Conservation (phyloP, 1,140 invertebrate species). For the Drosophila willistoni region DNA sequence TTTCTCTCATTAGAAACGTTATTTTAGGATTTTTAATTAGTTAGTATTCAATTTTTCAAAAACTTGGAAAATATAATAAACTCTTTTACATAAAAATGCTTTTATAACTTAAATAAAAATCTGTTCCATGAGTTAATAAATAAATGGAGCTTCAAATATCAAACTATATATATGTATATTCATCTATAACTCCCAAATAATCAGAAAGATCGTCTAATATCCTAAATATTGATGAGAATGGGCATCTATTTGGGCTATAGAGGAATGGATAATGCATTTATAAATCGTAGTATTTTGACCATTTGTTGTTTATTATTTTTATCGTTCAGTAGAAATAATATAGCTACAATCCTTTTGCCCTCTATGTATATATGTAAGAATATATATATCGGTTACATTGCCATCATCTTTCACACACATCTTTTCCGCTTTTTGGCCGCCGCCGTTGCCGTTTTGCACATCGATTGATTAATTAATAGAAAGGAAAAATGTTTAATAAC, state of each 20-base stretch:
- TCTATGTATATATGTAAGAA: slow-evolving; percentile 11
- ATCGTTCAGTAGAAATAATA: slow-evolving; percentile 43
- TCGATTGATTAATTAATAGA: slow-evolving; percentile 3
- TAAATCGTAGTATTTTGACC: not conserved
- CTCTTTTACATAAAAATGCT: no score
- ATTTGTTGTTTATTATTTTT: slow-evolving; percentile 21
- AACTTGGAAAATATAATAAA: no score
- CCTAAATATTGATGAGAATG: not conserved
- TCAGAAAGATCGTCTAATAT: no score
- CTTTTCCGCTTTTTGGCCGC: not conserved
- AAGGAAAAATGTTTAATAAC: slow-evolving; percentile 8
- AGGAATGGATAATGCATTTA: not conserved
- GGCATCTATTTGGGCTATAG: not conserved
- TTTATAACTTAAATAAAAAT: no score
- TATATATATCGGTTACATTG: slow-evolving; percentile 11
- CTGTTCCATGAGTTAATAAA: no score
- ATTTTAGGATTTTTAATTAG: no score
- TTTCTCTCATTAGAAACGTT: no score
- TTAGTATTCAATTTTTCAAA: no score
- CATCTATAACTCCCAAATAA: no score
- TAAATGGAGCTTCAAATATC: no score
- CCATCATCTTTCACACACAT: not conserved
- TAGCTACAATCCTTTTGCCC: slow-evolving; percentile 34
- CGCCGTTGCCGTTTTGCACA: not conserved
- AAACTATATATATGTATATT: no score